These are phyloP conservation scores for Hydrophis major DNA, from an alignment of 2,797 vertebrate species.

Conservation along the genomic window DNA sequence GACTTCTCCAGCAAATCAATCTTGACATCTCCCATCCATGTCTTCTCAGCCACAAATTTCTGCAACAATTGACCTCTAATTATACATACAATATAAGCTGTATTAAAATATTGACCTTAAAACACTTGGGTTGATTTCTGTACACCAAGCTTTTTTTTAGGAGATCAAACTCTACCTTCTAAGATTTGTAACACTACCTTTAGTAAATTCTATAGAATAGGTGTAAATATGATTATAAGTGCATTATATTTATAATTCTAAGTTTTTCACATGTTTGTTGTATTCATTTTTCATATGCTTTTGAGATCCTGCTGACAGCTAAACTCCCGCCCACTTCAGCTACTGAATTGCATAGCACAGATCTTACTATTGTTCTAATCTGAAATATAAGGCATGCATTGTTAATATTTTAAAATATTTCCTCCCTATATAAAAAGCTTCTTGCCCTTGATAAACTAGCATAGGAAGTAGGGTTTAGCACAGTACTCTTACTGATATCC, in stretches of 20 bases:
- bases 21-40: background rate
- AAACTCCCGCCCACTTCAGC: background rate
- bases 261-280: background rate
- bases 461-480: background rate
- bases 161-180: background rate
- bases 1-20: background rate
- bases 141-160: background rate
- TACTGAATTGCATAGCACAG: background rate
- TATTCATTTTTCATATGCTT: background rate
- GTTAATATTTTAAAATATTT: background rate
- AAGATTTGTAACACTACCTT: background rate
- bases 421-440: background rate
- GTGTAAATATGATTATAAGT: background rate
- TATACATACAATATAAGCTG: background rate
- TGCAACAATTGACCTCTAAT: background rate
- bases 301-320: background rate
- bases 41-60: background rate
- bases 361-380: background rate
- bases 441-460: background rate
- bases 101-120: background rate
- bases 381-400: background rate
- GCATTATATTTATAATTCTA: background rate
- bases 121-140: background rate
- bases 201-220: background rate
- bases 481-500: background rate